Evolutionary conservation across 1,140 invertebrate species (phyloP), one percentile per base, ranked within the genome.

Genomic region (Drosophila saltans): DNA sequence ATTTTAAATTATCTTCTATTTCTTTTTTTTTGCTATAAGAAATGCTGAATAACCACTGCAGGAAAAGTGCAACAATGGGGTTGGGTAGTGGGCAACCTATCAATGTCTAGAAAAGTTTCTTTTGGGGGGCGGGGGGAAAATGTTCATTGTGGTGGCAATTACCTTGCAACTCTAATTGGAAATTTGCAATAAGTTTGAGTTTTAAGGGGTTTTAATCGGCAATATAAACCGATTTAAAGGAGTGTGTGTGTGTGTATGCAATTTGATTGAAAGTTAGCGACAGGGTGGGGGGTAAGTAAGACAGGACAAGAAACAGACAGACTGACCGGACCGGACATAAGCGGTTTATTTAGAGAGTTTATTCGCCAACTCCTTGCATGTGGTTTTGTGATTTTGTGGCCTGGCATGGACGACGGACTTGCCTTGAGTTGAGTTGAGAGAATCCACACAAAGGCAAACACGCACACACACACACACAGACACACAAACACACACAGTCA

Each of bases 391-490:
- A 52, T 52, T 52, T 52, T 52, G 24, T 52, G 21, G 45, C 24
- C 24, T 52, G 45, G 5, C 3, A 36, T 36, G 33, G 33, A 36
- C 33, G 33, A 36, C 33, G 33, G 45, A 52, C 45, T 52, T 52
- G 45, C 45, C 45, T 52, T 52, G 45, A 52, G 21, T 52, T 52
- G 45, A 52, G 21, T 52, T 10, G 45, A 52, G 45, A 52, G 71
- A 60, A 71, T 62, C 24, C 62, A 73, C 57, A 58, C 61, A 69
- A 43, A 43, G 45, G 67, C 39, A 66, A 61, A 72, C 68, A 66
- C 61, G 11, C 56, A 10, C 39, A 40, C 52, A 36, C 57, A 21
- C 16, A 48, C 16, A 21, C 16, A 48, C 5, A 8, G 5, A 52
- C 45, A 52, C 52, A 36, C 48, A 78, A 61, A 52, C 45, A 52